Evolutionary conservation across 1,140 invertebrate species (phyloP).

Genomic region (Dendrolimus punctatus): DNA sequence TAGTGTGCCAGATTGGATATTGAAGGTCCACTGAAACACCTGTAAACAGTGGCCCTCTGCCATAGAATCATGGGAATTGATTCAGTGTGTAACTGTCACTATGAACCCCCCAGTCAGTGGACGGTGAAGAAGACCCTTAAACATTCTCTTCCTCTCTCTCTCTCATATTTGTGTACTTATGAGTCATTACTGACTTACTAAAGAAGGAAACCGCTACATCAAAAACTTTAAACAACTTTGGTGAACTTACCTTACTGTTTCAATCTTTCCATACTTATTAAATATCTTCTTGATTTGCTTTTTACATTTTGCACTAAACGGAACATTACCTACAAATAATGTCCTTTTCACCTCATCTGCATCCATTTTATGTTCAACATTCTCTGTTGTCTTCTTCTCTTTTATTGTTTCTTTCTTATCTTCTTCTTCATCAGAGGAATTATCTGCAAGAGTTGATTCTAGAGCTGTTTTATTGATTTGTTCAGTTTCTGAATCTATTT

Average conservation of each 20-base stretch:
- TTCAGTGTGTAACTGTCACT: too few species aligned
- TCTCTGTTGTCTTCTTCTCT: conserved; percentile 10
- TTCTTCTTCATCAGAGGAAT: conserved; percentile 49
- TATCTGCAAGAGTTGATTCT: conserved; percentile 24
- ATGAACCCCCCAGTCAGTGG: too few species aligned
- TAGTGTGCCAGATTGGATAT: too few species aligned
- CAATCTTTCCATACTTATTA: conserved; percentile 75
- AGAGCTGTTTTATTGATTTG: conserved; percentile 45
- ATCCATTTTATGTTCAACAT: conserved; percentile 14
- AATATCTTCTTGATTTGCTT: conserved; percentile 74
- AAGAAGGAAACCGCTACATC: too few species aligned
- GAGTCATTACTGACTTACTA: too few species aligned
- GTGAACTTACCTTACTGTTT: conserved; percentile 67
- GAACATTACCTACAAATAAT: conserved; percentile 80
- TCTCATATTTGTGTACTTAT: too few species aligned
- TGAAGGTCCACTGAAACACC: too few species aligned
- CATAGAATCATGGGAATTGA: too few species aligned
- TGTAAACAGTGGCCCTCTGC: too few species aligned
- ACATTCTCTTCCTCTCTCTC: too few species aligned
- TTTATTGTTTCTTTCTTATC: conserved; percentile 12
- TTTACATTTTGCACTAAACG: conserved; percentile 65
- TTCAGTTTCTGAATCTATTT: conserved; percentile 56
- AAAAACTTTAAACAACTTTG: too few species aligned
- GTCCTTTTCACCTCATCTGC: conserved; percentile 66
- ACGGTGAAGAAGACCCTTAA: too few species aligned